Base-by-base conservation (phyloP, 2,797 vertebrate genomes). In the Diglossa cyanea region DNA sequence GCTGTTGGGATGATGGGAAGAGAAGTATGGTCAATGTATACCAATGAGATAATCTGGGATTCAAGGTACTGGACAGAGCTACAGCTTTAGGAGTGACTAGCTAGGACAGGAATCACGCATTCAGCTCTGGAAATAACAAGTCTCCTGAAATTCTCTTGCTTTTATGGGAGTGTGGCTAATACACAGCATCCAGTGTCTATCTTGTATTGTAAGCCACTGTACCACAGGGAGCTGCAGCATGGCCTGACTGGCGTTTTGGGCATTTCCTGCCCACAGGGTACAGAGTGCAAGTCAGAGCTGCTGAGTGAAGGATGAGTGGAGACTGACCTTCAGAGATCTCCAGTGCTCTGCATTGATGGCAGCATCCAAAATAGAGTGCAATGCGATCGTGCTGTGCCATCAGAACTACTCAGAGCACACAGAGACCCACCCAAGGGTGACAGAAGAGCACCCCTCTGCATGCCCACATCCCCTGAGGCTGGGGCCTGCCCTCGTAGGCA, bases 61-160 rank as follows among this genome's bases (percentile, higher is more conserved):
- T 80, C 62, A 57, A 51, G 20, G 19, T 48, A 30, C 2, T 54
- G n/a, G 60, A 55, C 17, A 90, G 19, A 83, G 33, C 37, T 63
- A 85, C 30, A 54, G n/a, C 20, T 81, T 84, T 53, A 70, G 7
- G 24, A 45, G n/a, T 5, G 3, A 26, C 23, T 83, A n/a, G 19
- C 53, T 47, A 66, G 18, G 30, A 85, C 73, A 55, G 15, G 15
- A 92, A 51, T n/a, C 15, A 50, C 8, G 50, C 15, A 55, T 75
- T 68, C 61, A 86, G 23, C 28, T 82, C 53, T 85, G 39, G 54
- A 62, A 93, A 81, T 45, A 86, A 81, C 19, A 78, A 93, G 3
- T 5, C 6, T 25, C 20, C 31, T 3, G 1, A 83, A 78, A 68
- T 65, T 23, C 47, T 71, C 24, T 51, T 42, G 17, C 21, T 67